These are phyloP conservation scores for Morpho helenor DNA, from an alignment of 2,888 invertebrate species.

Conservation along the genomic window DNA sequence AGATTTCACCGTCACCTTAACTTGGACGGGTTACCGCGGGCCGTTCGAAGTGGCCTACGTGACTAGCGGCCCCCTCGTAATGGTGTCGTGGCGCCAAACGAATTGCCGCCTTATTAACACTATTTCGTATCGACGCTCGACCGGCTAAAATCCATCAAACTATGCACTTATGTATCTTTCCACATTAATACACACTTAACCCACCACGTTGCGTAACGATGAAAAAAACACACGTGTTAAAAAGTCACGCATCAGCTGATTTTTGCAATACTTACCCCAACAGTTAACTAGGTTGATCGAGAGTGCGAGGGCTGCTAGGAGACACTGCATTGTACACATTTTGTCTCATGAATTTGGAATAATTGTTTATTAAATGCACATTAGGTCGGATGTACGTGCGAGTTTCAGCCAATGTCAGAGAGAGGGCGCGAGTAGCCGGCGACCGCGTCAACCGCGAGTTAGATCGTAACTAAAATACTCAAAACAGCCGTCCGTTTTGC, in stretches of 20 bases:
- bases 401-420: constrained; percentile 58
- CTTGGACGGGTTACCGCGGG: constrained; percentile 43
- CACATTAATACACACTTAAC: constrained; percentile 20
- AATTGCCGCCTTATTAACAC: constrained; percentile 69
- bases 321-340: constrained; percentile 62
- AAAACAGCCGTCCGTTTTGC: constrained; percentile 35
- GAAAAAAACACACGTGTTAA: constrained; percentile 61
- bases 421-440: constrained; percentile 48
- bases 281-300: constrained; percentile 49
- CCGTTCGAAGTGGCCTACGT: constrained; percentile 71
- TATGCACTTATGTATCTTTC: constrained; percentile 9
- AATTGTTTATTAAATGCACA: constrained; percentile 54
- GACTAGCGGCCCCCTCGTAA: constrained; percentile 67
- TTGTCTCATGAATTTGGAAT: constrained; percentile 60
- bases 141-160: constrained; percentile 13
- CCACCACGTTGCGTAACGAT: constrained; percentile 54
- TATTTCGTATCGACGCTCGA: constrained; percentile 28
- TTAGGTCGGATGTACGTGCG: constrained; percentile 53
- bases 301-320: constrained; percentile 48
- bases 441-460: constrained; percentile 53
- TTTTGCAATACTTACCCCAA: constrained; percentile 64
- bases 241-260: constrained; percentile 63
- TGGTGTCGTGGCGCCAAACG: constrained; percentile 70
- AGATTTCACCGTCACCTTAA: constrained; percentile 36
- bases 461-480: constrained; percentile 53